These are phyloP conservation scores for Gadus chalcogrammus DNA, from an alignment of 2,113 vertebrate genomes.

Conservation along the genomic window DNA sequence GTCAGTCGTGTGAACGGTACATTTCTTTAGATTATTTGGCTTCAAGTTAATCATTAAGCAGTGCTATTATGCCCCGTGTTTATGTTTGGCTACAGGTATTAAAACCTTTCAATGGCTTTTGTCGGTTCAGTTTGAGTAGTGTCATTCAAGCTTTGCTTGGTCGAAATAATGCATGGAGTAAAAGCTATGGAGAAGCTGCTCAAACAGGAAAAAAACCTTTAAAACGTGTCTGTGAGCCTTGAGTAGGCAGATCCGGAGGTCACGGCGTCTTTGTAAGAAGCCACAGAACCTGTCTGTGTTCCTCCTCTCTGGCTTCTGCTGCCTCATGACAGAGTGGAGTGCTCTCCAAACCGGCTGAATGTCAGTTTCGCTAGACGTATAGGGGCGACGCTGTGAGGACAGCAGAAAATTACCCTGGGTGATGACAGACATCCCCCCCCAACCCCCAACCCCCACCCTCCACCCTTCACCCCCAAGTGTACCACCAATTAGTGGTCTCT, in stretches of 20 bases:
- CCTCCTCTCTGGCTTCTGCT: constrained; percentile 23
- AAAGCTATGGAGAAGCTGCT: not conserved
- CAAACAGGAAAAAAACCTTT: not conserved
- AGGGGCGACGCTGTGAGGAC: constrained; percentile 30
- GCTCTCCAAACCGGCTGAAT: constrained; percentile 58
- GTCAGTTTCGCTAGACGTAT: constrained; percentile 62
- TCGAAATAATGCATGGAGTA: not conserved
- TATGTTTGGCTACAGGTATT: too few species aligned
- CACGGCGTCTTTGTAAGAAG: constrained; percentile 6
- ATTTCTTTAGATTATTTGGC: not conserved
- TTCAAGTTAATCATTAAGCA: not conserved
- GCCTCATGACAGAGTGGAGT: constrained; percentile 37
- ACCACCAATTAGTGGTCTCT: constrained; percentile 4
- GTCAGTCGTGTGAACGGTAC: not conserved
- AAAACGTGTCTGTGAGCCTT: not conserved
- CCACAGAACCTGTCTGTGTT: constrained; percentile 28
- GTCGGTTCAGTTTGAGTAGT: too few species aligned
- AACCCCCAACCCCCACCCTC: not conserved
- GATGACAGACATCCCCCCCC: constrained; percentile 29
- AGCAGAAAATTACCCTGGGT: constrained; percentile 32
- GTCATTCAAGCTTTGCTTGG: not conserved
- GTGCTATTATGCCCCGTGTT: not conserved
- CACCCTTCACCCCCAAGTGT: not conserved
- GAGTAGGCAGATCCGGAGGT: not conserved
- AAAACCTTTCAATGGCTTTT: too few species aligned